phyloP scores from a whole-genome alignment of 2,888 invertebrate genomes.

The Oligia fasciuncula region DNA sequence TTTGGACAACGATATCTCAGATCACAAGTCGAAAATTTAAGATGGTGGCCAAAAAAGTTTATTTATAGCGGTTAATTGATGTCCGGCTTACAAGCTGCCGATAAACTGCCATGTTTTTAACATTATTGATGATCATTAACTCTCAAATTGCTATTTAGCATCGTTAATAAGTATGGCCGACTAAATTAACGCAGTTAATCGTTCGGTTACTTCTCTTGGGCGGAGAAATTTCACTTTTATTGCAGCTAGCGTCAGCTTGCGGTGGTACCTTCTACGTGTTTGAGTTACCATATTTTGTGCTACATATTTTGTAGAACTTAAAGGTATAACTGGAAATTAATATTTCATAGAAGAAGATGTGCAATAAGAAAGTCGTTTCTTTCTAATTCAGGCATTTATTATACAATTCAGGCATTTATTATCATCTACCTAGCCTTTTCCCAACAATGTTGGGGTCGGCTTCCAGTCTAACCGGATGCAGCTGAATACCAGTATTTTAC shows the following conservation, averaged over 20 bases:
- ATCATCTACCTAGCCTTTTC: too few species aligned
- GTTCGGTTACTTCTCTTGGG: conserved; percentile 21
- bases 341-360: background rate
- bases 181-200: conserved; percentile 35
- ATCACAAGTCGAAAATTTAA: conserved; percentile 48
- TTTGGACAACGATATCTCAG: conserved; percentile 48
- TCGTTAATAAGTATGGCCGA: conserved; percentile 51
- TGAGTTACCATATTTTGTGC: background rate
- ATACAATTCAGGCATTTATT: background rate
- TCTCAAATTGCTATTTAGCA: conserved; percentile 59
- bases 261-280: conserved; percentile 10
- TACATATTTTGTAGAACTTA: background rate
- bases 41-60: conserved; percentile 46
- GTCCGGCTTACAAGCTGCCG: conserved; percentile 39
- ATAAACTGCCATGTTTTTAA: conserved; percentile 51
- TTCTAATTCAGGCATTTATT: background rate
- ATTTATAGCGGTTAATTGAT: conserved; percentile 64
- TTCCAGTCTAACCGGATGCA: too few species aligned
- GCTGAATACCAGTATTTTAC: too few species aligned
- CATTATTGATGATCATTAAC: conserved; percentile 59
- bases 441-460: too few species aligned
- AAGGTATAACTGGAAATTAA: background rate
- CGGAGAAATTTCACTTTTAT: conserved; percentile 50
- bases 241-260: background rate
- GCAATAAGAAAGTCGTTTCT: background rate